Base-by-base conservation (phyloP, 2,797 vertebrate species). In the Melanotaenia maccullochi region DNA sequence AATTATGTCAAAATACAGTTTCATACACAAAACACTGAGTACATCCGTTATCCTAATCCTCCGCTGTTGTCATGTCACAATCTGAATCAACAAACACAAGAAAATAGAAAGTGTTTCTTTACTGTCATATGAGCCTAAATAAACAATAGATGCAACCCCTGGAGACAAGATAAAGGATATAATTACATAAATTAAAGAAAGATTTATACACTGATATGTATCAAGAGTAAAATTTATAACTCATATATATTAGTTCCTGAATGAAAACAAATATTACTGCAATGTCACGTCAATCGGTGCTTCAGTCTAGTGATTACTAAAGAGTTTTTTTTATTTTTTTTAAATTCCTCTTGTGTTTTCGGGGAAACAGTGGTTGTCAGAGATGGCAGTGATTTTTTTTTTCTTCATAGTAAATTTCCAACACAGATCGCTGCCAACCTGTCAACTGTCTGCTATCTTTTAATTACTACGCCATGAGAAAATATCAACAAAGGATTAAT, bases 281-380 rank as follows among this genome's bases (percentile, higher is more conserved):
- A 40, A 66, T 47, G 62, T 73, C 70, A 70, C 70, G 60, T 86
- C 65, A 54, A 20, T 79, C 44, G 25, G n/a, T 76, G 67, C 81
- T 86, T 77, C 69, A 72, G 65, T 57, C 78, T 16, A 58, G 47
- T 69, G 56, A 8, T 75, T 67, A 79, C 86, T 74, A 85, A 65
- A 40, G 32, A 65, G 60, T 73, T 33, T 1, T 22, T 56, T 36
- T 30, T 28, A 4, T 4, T 28, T 28, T 28, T 0, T 28, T 28
- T 22, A 83, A 60, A 82, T 79, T 86, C 64, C 44, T 83, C 32
- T 0, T 11, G 75, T 90, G 85, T 89, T 92, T 86, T 78, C 78
- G 60, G 70, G 75, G 79, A 89, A 92, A 90, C 76, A 87, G 57
- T 73, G 76, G 75, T 88, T 86, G 82, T 92, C 67, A 51, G 59